These are phyloP conservation scores for Graptemys geographica DNA, from an alignment of 2,797 vertebrate species.

Conservation along the genomic window DNA sequence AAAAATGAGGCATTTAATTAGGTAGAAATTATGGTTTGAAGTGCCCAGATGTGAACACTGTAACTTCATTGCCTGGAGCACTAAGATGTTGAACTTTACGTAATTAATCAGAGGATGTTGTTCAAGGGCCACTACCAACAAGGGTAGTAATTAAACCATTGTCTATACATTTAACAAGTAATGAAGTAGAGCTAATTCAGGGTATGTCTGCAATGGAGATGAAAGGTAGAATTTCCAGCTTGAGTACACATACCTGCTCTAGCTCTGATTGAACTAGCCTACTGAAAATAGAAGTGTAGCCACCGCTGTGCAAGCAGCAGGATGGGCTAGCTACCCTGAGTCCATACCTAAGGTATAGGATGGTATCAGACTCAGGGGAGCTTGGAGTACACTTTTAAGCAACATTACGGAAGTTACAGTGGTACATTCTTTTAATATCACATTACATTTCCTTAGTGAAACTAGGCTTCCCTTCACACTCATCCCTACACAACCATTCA, in stretches of 20 bases:
- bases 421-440: constrained; percentile 13
- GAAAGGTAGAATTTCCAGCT: background rate
- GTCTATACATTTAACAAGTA: background rate
- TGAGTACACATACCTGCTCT: background rate
- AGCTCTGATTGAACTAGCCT: background rate
- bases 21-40: background rate
- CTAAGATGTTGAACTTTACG: background rate
- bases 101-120: background rate
- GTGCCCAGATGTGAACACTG: background rate
- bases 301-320: background rate
- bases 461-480: background rate
- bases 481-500: background rate
- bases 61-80: background rate
- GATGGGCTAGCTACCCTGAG: background rate
- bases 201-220: background rate
- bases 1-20: background rate
- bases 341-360: background rate
- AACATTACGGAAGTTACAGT: background rate
- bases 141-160: background rate
- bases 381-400: background rate
- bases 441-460: constrained; percentile 18
- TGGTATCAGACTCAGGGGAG: background rate
- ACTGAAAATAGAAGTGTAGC: background rate
- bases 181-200: background rate
- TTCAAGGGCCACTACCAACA: background rate